A percentile compares a stretch with the other conserved stretches of the same genome.
Conservation (phyloP, 2,113 vertebrate genomes). For the Echinops telfairi region DNA sequence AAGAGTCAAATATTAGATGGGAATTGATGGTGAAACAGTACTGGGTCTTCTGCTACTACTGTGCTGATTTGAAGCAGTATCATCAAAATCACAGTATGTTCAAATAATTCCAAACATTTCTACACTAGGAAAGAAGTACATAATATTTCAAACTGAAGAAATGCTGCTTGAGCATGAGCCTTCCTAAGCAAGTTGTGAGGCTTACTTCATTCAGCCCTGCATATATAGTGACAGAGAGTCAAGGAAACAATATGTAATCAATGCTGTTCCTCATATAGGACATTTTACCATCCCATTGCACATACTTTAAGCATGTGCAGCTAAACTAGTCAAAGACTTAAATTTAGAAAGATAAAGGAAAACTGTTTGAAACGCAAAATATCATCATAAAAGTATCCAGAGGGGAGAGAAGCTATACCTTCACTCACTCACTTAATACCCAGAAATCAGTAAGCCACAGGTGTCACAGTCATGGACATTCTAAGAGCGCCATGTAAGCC, state of each 20-base stretch:
- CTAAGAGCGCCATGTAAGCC: conserved; percentile 48
- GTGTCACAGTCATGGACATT: conserved; percentile 29
- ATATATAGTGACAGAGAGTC: background rate
- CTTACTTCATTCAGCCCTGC: background rate
- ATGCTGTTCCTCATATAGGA: conserved; percentile 25
- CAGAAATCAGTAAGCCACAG: conserved; percentile 49
- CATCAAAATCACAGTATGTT: conserved; percentile 21
- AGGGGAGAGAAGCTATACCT: background rate
- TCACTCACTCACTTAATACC: background rate
- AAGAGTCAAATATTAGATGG: conserved; percentile 38
- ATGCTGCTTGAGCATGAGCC: conserved; percentile 29
- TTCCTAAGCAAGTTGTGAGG: background rate
- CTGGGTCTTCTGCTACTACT: background rate
- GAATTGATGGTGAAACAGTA: background rate
- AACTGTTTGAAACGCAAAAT: conserved; percentile 46
- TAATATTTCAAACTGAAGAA: conserved; percentile 52
- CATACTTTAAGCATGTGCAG: conserved; percentile 28
- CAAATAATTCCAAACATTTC: conserved; percentile 54
- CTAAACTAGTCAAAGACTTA: conserved; percentile 37
- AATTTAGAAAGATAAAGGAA: conserved; percentile 50
- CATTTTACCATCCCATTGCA: conserved; percentile 27
- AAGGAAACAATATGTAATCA: conserved; percentile 49
- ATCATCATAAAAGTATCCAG: conserved; percentile 53
- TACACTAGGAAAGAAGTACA: conserved; percentile 19
- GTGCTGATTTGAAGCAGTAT: conserved; percentile 16